Evolutionary conservation across 2,797 vertebrate species (phyloP), one percentile per base, ranked within the genome.

Genomic region (Synanceia verrucosa): DNA sequence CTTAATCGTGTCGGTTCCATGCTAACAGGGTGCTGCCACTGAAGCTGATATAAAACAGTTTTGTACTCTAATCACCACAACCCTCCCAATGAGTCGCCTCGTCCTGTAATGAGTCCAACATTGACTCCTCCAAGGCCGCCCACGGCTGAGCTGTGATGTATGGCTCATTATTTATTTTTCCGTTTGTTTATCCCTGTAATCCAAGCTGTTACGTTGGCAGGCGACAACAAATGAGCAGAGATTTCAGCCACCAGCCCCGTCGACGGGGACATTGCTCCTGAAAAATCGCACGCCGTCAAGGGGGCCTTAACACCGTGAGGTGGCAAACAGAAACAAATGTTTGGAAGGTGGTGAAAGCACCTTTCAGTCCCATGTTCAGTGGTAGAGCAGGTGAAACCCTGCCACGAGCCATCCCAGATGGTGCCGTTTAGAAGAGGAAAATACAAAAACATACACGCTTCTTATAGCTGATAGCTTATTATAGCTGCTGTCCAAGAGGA

Each of bases 171-270:
- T 85, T 86, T 85, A 63, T 84, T 86, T 85, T 76, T 66, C 62
- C 39, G 62, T 86, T 83, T 86, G 82, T 90, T 90, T 87, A 81
- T 75, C 79, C 69, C 81, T 69, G 56, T 78, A 64, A 85, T 81
- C 65, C 89, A 91, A 90, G 88, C 90, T 92, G 89, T 90, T 85
- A 87, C 59, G 33, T 73, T 89, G 90, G 89, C 87, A 88, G 84
- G 79, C 74, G 31, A 70, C 86, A 79, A 80, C 75, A 67, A 78
- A 86, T 36, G 68, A 81, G 81, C 70, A 21, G 21, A 75, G 63
- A 68, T 48, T 78, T 83, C 81, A 79, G 75, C 81, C 76, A 86
- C 41, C 57, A 31, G 56, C 18, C 51, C 67, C 31, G 51, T 72
- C 56, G 31, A 65, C 39, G 21, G 70, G 62, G 80, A 55, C 26